These are phyloP conservation scores for Herminia tarsipennalis DNA, from an alignment of 2,888 invertebrate species.

Conservation along the genomic window DNA sequence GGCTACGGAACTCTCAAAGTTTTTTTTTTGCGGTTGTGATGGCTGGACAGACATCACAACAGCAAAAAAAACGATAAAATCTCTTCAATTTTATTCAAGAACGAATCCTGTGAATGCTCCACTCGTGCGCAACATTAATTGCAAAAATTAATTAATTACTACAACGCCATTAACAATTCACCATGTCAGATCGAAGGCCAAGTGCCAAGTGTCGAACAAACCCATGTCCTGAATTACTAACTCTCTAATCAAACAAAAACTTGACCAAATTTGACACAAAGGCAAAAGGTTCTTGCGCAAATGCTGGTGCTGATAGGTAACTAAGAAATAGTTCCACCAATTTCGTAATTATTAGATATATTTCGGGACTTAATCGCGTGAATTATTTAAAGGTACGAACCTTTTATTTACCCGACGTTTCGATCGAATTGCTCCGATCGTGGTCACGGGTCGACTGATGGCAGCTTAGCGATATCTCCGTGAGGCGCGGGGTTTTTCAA, in stretches of 20 bases:
- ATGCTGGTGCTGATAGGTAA: conserved; percentile 12
- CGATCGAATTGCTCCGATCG: too few species aligned
- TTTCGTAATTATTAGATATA: too few species aligned
- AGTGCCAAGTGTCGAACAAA: conserved; percentile 14
- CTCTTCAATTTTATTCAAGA: not conserved
- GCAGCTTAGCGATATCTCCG: too few species aligned
- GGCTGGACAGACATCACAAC: too few species aligned
- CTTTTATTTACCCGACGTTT: too few species aligned
- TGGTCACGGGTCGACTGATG: too few species aligned
- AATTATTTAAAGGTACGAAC: too few species aligned
- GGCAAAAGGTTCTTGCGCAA: conserved; percentile 25
- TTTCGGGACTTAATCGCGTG: too few species aligned
- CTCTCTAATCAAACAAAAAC: conserved; percentile 31
- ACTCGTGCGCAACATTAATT: conserved; percentile 16
- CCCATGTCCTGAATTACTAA: conserved; percentile 16
- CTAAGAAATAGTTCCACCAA: too few species aligned
- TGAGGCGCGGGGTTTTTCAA: too few species aligned
- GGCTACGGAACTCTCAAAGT: too few species aligned
- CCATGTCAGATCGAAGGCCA: conserved; percentile 33
- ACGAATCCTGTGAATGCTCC: not conserved
- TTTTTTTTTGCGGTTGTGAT: too few species aligned
- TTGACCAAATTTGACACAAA: conserved; percentile 23
- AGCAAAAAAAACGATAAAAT: not conserved
- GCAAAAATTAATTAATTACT: conserved; percentile 24
- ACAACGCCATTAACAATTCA: conserved; percentile 15